Percentiles rank a stretch among this genome's conserved stretches.
phyloP scores from a whole-genome alignment of 2,113 vertebrate species.

The Phylloscopus whistleri region DNA sequence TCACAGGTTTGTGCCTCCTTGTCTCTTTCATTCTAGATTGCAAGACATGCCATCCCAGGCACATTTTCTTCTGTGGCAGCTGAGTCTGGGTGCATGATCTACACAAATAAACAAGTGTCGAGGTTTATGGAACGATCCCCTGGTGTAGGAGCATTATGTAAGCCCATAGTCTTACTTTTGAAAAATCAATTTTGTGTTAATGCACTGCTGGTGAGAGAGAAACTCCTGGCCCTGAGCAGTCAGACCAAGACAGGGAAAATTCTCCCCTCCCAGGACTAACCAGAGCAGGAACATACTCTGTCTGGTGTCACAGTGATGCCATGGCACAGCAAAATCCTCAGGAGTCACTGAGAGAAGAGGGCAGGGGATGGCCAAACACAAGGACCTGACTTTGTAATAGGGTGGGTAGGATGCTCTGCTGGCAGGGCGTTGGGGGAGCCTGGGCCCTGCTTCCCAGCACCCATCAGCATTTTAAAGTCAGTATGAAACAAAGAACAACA shows the following conservation, averaged over 20 bases:
- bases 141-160: not conserved
- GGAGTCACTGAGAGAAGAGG: not conserved
- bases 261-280: not conserved
- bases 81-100: not conserved
- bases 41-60: not conserved
- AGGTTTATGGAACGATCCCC: not conserved
- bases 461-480: not conserved
- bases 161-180: not conserved
- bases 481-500: not conserved
- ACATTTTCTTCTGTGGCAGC: not conserved
- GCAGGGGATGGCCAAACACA: not conserved
- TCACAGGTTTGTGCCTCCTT: not conserved
- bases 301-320: accelerated
- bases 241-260: not conserved
- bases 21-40: not conserved
- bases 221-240: not conserved
- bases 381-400: not conserved
- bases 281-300: not conserved
- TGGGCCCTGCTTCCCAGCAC: not conserved
- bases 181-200: not conserved
- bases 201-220: not conserved
- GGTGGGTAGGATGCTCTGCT: not conserved
- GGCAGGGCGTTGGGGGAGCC: not conserved
- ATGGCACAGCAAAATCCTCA: not conserved
- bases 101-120: accelerated